Base-by-base conservation (phyloP, 2,888 invertebrate genomes). In the Listrodromus nycthemerus region DNA sequence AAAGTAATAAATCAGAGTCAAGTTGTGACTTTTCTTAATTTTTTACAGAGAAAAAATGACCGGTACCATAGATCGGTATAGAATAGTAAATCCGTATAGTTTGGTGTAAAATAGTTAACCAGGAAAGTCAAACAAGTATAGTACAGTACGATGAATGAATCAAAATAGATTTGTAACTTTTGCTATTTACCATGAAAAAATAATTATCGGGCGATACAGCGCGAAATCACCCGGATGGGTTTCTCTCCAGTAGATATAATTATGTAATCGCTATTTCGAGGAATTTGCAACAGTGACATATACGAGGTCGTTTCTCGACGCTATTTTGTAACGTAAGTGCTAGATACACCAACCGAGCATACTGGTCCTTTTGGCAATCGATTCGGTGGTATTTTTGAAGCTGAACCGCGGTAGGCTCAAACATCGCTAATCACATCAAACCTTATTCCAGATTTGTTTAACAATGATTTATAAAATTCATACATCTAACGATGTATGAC, bases 321-420 rank as follows among this genome's bases (percentile, higher is more conserved):
- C 27, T 69, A 52, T 69, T 69, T 52, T 69, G 69, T 52, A 69
- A 69, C 48, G 48, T 30, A 48, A 6, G 50, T 30, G 27, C 10
- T 21, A 27, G n/a, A 52, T 19, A 19, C 69, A 48, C 19, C 21
- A 50, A 30, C n/a, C 13, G 33, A 69, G 21, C n/a, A 30, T 33
- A 8, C 4, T 1, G 13, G 19, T 19, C 10, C 33, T 19, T 69
- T 67, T 69, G 30, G 69, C 69, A 52, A 69, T 19, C 5, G 48
- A 48, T 13, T 50, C 48, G 7, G 7, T 27, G 52, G 10, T 52
- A 27, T 16, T n/a, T 27, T 33, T 8, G 50, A 27, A 7, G 16
- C 30, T 69, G 55, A 24, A 55, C 55, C 55, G 10, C 24, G 3
- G 24, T 13, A 55, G 55, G 13, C 1, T 55, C 13, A 55, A 41